Percentiles rank a stretch among this genome's conserved stretches.
These are phyloP conservation scores for Mesoligia furuncula DNA, from an alignment of 2,888 invertebrate genomes.

Conservation along the genomic window DNA sequence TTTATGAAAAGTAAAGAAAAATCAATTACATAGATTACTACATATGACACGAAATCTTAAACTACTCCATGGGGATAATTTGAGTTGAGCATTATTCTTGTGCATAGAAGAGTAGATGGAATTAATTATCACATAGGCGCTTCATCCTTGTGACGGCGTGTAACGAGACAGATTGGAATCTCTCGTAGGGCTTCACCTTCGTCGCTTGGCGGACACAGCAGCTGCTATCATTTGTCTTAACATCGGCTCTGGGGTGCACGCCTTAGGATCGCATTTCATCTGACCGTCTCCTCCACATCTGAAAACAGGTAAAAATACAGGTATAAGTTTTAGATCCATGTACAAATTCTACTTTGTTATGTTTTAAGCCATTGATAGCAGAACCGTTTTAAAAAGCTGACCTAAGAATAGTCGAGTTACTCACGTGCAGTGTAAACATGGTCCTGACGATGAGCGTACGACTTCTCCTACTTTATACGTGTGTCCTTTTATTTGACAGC, in stretches of 20 bases:
- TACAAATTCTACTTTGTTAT: neutral
- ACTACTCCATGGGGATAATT: slow-evolving; percentile 88
- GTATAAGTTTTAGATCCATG: slow-evolving; percentile 9
- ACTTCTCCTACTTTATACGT: slow-evolving; percentile 96
- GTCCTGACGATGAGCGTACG: slow-evolving; percentile 96
- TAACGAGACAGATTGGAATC: slow-evolving; percentile 73
- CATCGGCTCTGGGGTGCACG: slow-evolving; percentile 97
- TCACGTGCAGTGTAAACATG: slow-evolving; percentile 98
- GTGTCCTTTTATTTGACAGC: slow-evolving; percentile 96
- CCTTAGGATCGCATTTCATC: slow-evolving; percentile 98
- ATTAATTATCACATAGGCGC: slow-evolving; percentile 83
- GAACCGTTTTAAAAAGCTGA: neutral
- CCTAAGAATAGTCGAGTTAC: slow-evolving; percentile 77
- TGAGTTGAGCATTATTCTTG: slow-evolving; percentile 90
- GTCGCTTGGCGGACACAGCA: slow-evolving; percentile 93
- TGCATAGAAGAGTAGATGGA: slow-evolving; percentile 87
- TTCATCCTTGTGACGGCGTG: slow-evolving; percentile 81
- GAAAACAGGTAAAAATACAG: slow-evolving; percentile 72
- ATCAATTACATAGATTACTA: slow-evolving; percentile 83
- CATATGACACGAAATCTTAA: slow-evolving; percentile 89
- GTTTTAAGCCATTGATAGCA: neutral
- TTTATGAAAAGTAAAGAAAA: slow-evolving; percentile 80
- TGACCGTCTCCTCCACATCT: slow-evolving; percentile 98
- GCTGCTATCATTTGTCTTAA: slow-evolving; percentile 97
- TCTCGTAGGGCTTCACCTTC: slow-evolving; percentile 91